Conservation (phyloP, 2,888 invertebrate species). For the Pseudoips prasinana region DNA sequence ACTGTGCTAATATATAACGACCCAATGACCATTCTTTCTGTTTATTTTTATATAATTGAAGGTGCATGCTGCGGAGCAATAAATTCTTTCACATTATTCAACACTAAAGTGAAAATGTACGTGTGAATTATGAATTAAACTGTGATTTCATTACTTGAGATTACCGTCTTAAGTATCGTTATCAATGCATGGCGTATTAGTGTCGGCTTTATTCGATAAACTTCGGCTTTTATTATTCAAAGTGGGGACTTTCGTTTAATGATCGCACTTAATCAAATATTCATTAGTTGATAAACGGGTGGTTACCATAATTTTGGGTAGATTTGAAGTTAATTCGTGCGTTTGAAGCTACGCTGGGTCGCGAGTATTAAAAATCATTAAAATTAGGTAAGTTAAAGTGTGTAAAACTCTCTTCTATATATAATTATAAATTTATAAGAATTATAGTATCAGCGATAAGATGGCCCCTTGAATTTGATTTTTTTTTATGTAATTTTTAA, state of each 20-base stretch:
- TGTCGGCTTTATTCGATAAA: constrained; percentile 57
- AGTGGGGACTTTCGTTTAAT: constrained; percentile 31
- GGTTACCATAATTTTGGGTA: constrained; percentile 17
- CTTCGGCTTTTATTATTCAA: constrained; percentile 37
- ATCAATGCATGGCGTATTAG: constrained; percentile 70
- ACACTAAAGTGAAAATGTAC: constrained; percentile 11
- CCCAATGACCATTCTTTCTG: no score
- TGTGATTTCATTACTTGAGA: constrained; percentile 60
- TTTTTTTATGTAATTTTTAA: no score
- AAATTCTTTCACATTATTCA: constrained; percentile 8
- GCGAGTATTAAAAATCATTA: no score
- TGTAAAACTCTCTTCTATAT: no score
- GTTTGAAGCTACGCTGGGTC: no score
- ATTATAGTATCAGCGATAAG: no score
- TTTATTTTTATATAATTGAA: constrained; percentile 2
- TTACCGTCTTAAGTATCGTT: constrained; percentile 47
- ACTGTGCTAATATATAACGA: no score
- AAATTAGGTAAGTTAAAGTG: no score
- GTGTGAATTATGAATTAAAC: constrained; percentile 43
- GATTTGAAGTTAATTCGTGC: constrained; percentile 1
- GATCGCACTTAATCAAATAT: constrained; percentile 46
- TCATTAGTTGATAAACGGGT: constrained; percentile 38
- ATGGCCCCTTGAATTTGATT: no score
- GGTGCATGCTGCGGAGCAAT: constrained; percentile 30
- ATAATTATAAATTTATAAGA: no score